A percentile compares a stretch with the other conserved stretches of the same genome.
phyloP scores from a whole-genome alignment of 2,888 invertebrate species.

The Apocheima hispidaria region DNA sequence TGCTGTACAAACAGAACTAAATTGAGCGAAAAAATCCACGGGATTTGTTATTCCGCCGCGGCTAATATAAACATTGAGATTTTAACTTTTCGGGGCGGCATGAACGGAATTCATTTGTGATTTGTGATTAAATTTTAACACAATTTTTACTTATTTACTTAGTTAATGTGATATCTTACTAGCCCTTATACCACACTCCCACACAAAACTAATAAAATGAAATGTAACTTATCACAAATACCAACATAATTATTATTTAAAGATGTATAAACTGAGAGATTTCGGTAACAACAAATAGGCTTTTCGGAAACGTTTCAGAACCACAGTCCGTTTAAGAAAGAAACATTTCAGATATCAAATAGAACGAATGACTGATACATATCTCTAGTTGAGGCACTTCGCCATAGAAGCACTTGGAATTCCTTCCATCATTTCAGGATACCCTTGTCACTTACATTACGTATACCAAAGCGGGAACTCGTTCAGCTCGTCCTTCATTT shows the following conservation, averaged over 20 bases:
- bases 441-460: slow-evolving; percentile 85
- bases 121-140: slow-evolving; percentile 16
- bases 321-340: slow-evolving; percentile 37
- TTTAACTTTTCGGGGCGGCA: slow-evolving; percentile 16
- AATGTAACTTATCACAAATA: slow-evolving; percentile 15
- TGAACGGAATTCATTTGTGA: slow-evolving; percentile 20
- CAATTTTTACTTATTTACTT: slow-evolving; percentile 3
- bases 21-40: slow-evolving; percentile 36
- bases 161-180: background rate
- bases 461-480: slow-evolving; percentile 67
- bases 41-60: slow-evolving; percentile 14
- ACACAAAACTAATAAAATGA: background rate
- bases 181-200: background rate
- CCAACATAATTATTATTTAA: slow-evolving; percentile 13
- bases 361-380: slow-evolving; percentile 65
- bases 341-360: slow-evolving; percentile 59
- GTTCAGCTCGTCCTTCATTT: slow-evolving; percentile 78
- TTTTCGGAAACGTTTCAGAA: slow-evolving; percentile 24
- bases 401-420: slow-evolving; percentile 69
- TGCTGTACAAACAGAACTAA: slow-evolving; percentile 37
- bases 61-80: slow-evolving; percentile 30
- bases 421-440: slow-evolving; percentile 79
- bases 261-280: slow-evolving; percentile 34
- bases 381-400: slow-evolving; percentile 65
- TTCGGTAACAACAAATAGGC: slow-evolving; percentile 37